Conservation (phyloP, 2,888 invertebrate genomes). For the Julus scanicus region DNA sequence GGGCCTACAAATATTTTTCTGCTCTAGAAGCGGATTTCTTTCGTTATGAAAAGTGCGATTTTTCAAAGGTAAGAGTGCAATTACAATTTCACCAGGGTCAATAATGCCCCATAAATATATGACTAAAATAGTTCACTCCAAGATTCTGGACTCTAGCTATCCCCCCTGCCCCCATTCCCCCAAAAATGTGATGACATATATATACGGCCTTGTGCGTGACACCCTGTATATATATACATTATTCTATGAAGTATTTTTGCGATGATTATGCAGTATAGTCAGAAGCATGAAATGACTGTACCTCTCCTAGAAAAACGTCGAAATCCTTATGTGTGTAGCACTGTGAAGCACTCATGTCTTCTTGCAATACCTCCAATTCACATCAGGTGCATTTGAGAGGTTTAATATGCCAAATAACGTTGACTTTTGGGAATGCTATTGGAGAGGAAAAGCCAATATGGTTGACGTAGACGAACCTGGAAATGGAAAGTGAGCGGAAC, state of each 20-base stretch:
- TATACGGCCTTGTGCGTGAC: not conserved
- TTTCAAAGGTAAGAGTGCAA: too few species aligned
- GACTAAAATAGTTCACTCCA: too few species aligned
- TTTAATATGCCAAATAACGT: not conserved
- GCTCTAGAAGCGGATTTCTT: too few species aligned
- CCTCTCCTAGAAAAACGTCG: constrained; percentile 52
- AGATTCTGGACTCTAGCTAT: too few species aligned
- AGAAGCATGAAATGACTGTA: not conserved
- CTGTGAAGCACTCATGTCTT: constrained; percentile 3
- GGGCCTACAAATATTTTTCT: too few species aligned
- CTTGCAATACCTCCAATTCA: not conserved
- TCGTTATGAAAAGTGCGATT: too few species aligned
- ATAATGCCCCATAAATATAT: too few species aligned
- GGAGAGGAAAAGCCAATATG: not conserved
- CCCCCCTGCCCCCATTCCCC: too few species aligned
- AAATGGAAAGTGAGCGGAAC: not conserved
- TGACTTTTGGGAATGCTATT: not conserved
- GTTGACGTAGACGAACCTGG: not conserved
- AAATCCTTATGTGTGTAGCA: constrained; percentile 48
- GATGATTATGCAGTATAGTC: not conserved
- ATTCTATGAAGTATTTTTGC: not conserved
- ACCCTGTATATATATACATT: not conserved
- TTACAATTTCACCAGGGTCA: too few species aligned
- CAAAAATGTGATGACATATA: too few species aligned
- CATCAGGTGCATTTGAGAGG: not conserved